Evolutionary conservation across 2,888 invertebrate species (phyloP).

Genomic region (Meghimatium bilineatum): DNA sequence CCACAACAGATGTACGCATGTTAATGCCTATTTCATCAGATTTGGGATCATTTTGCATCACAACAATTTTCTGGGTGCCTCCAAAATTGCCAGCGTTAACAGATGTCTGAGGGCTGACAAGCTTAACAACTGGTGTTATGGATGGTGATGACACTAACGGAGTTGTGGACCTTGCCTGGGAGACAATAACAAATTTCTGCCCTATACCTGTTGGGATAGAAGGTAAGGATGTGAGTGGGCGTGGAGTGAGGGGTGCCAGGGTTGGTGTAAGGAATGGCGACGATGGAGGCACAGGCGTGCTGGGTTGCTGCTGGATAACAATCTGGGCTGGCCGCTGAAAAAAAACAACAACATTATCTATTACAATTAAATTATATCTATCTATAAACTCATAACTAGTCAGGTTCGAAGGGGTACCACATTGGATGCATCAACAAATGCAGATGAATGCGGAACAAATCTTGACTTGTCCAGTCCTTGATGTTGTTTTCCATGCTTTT

Average conservation of each 20-base stretch:
- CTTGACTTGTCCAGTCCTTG: no score
- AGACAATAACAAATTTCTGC: constrained; percentile 72
- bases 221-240: constrained; percentile 40
- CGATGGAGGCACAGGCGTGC: constrained; percentile 48
- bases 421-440: no score
- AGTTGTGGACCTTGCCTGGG: constrained; percentile 60
- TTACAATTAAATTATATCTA: background rate
- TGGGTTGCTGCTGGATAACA: constrained; percentile 63
- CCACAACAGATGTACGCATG: constrained; percentile 15
- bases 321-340: constrained; percentile 60
- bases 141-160: constrained; percentile 52
- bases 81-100: constrained; percentile 42
- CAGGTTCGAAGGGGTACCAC: no score
- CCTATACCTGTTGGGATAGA: constrained; percentile 55
- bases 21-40: constrained; percentile 10
- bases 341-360: constrained; percentile 20
- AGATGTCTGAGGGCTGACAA: constrained; percentile 54
- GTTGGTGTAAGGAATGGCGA: constrained; percentile 45
- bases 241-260: constrained; percentile 30
- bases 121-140: constrained; percentile 63
- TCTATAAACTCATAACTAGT: no score
- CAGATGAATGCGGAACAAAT: no score
- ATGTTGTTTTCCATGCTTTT: no score
- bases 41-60: constrained; percentile 49
- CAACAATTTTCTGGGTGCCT: constrained; percentile 51